Base-by-base conservation (phyloP, 30 jellyfish, hydroid and myxozoan genomes). In the Morbakka virulenta region DNA sequence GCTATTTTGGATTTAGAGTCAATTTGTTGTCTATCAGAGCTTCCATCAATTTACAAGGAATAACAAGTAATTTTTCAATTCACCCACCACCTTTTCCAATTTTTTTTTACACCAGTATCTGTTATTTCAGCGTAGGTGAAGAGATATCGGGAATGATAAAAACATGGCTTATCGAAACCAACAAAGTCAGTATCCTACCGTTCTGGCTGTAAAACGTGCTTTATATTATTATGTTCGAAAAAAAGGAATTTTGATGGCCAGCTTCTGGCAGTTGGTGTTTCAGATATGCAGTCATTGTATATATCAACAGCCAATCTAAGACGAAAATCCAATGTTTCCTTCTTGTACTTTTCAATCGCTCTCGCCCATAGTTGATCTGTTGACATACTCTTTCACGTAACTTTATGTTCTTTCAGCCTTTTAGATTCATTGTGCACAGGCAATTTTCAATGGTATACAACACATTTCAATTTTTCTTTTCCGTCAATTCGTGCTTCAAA, bases 211-310 rank as follows among this genome's bases (percentile, higher is more conserved):
- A 53, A 75, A 62, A 17, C 50, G 64, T 48, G 36, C 24, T 32
- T 9, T 51, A 61, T 61, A 52, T 77, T 63, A 49, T 77, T 77
- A 32, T 77, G 81, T 49, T 77, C 81, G 27, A 14, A 50, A 26
- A 74, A 49, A 72, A 77, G 77, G 4, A 80, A 75, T 24, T 78
- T 26, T 35, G 78, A 75, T 52, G 81, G 67, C 88, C 88, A 77
- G 81, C 88, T 77, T 64, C 85, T 48, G 50, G 85, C 85, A 74
- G 76, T 49, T 33, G 52, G 31, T 77, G 81, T 61, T 63, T 62
- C 81, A 35, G 72, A 35, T 61, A 53, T n/a, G 50, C 71, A 63
- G 81, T 77, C 81, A 53, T 74, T 74, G 77, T 31, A 30, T 52
- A 34, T 63, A 69, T 49, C 84, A 52, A 72, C 84, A 11, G 57